Percentiles rank a stretch among this genome's conserved stretches.
Conservation (phyloP, 2,113 vertebrate genomes). For the Okapia johnstoni region DNA sequence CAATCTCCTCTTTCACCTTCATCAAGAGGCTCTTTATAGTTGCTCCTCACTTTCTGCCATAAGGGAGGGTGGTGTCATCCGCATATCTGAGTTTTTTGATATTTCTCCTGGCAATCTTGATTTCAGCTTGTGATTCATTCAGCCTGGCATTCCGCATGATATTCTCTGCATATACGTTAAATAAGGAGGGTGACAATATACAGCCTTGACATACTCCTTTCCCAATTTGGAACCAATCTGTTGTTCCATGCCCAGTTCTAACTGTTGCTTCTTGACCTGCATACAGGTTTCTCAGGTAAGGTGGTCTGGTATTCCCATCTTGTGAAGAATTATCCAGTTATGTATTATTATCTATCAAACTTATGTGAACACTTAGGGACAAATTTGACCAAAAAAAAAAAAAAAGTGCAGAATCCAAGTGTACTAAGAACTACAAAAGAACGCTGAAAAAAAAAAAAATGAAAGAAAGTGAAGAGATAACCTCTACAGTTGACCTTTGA, state of each 20-base stretch:
- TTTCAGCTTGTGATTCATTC: background rate
- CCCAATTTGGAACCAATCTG: background rate
- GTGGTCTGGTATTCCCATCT: background rate
- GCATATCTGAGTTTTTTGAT: background rate
- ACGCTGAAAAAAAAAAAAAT: background rate
- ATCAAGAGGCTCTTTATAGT: background rate
- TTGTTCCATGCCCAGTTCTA: background rate
- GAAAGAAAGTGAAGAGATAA: background rate
- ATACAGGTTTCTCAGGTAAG: background rate
- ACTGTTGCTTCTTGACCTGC: background rate
- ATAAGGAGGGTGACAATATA: background rate
- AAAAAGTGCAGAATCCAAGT: background rate
- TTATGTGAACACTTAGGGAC: background rate
- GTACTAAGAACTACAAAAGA: background rate
- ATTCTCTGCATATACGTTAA: background rate
- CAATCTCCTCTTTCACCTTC: background rate
- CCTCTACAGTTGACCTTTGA: background rate
- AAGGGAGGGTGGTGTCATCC: background rate
- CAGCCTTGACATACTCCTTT: background rate
- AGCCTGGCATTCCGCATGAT: background rate
- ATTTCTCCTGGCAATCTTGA: background rate
- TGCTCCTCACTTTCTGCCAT: background rate
- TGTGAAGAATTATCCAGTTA: background rate
- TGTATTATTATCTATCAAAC: background rate
- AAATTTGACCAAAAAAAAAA: background rate